Evolutionary conservation across 2,797 vertebrate species (phyloP), one percentile per base, ranked within the genome.

Genomic region (Darevskia nairensis): DNA sequence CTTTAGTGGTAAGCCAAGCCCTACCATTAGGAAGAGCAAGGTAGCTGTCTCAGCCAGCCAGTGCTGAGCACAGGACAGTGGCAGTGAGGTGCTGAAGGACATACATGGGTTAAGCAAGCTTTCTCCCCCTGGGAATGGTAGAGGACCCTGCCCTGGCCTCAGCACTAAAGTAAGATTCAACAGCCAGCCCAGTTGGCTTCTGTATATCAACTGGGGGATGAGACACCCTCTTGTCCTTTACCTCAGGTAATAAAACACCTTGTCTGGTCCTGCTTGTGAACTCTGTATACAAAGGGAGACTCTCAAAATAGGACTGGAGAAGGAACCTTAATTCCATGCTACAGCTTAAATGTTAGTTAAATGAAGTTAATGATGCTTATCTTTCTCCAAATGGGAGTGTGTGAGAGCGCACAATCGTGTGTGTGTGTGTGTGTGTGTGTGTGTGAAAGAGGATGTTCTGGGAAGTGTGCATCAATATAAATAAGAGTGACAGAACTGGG

Each of bases 381-480:
- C 29, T 44, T 89, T 68, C 64, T 17, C 69, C 50, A 71, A 80
- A 50, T 55, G 46, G 55, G 35, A 32, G 39, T 55, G 32, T 21
- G 29, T 32, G n/a, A 7, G 50, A 17, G 29, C 6, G 29, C 55
- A 29, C 39, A 41, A 29, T 27, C 9, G 6, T 74, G 1, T 21
- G 44, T 83, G 17, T 35, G 17, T 77, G 44, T 35, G 32, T 68
- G 72, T 64, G 71, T 32, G 81, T 25, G 50, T 46, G 21, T 64
- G n/a, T 9, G 7, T 25, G 23, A 39, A 35, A 35, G 8, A 68
- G 61, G 44, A 82, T 69, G 10, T 55, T 89, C 78, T 64, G 21
- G 64, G 69, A n/a, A 76, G 69, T 55, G 7, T 46, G 78, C 61
- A 81, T 89, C 71, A 71, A 27, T 41, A 59, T 80, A 81, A 89